These are phyloP conservation scores for Anadara kagoshimensis DNA, from an alignment of 1,140 invertebrate genomes.

Conservation along the genomic window DNA sequence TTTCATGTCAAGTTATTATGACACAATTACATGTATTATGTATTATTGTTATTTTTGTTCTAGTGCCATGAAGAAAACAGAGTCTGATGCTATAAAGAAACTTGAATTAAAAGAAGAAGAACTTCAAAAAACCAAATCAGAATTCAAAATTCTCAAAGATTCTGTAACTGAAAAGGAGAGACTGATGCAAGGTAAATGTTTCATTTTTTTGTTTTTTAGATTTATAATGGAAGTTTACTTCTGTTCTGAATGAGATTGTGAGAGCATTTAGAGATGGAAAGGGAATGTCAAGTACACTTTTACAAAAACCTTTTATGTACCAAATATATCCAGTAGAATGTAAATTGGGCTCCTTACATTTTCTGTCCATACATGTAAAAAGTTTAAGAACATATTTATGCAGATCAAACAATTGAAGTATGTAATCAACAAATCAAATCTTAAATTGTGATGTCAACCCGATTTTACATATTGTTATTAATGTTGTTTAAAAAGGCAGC, in stretches of 20 bases:
- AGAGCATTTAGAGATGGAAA: neutral
- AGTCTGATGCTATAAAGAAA: slow-evolving; percentile 35
- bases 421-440: too few species aligned
- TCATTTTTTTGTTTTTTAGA: neutral
- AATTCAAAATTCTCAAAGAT: slow-evolving; percentile 33
- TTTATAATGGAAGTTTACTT: neutral
- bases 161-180: slow-evolving; percentile 36
- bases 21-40: too few species aligned
- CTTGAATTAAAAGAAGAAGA: slow-evolving; percentile 33
- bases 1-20: neutral
- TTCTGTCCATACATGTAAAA: too few species aligned
- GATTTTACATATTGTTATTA: too few species aligned
- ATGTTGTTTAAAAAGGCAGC: too few species aligned
- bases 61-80: slow-evolving; percentile 34
- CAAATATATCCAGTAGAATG: too few species aligned
- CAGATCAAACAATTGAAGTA: too few species aligned
- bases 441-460: too few species aligned
- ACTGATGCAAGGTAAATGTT: slow-evolving; percentile 30
- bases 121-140: slow-evolving; percentile 31
- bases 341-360: too few species aligned
- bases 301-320: too few species aligned
- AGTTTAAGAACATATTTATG: too few species aligned
- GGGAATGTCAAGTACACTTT: neutral
- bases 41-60: neutral
- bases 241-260: neutral